Base-by-base conservation (phyloP, 1,140 invertebrate species). In the Thaumetopoea pityocampa region DNA sequence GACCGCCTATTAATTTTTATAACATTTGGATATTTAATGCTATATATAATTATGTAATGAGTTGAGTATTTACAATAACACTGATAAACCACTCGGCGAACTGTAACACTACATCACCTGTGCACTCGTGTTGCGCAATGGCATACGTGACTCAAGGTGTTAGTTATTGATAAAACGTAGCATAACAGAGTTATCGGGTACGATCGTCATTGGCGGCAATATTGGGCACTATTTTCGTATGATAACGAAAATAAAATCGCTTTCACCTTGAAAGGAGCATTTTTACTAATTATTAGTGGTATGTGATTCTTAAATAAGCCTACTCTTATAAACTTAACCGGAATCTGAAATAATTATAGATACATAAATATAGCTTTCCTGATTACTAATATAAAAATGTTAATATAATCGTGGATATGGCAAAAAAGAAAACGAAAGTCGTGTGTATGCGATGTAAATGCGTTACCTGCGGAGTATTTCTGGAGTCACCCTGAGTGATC, bases 211-310 rank as follows among this genome's bases (percentile, higher is more conserved):
- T 67, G 47, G 40, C 59, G 46, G 51, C 65, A 20, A 51, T 57
- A 61, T 58, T 56, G 42, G 48, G 45, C 48, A 62, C 49, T 59
- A 53, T 60, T 71, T 63, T 68, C 50, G 41, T 51, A 51, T 51
- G 61, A 71, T 71, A 69, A 44, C 29, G 6, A 20, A 29, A 58
- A n/a, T n/a, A 61, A 67, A 59, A 63, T 65, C 50, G 33, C 28
- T 48, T 53, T 79, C 59, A 68, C 71, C 71, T 82, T 80, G 76
- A 78, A 78, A n/a, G n/a, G n/a, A n/a, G n/a, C n/a, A n/a, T n/a
- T n/a, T n/a, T n/a, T n/a, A n/a, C n/a, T n/a, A n/a, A n/a, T n/a
- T n/a, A n/a, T n/a, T n/a, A n/a, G n/a, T n/a, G n/a, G n/a, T n/a
- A n/a, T n/a, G n/a, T n/a, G n/a, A n/a, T n/a, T n/a, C n/a, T n/a